phyloP scores from a whole-genome alignment of 2,113 vertebrate species.

The Chrysemys picta region DNA sequence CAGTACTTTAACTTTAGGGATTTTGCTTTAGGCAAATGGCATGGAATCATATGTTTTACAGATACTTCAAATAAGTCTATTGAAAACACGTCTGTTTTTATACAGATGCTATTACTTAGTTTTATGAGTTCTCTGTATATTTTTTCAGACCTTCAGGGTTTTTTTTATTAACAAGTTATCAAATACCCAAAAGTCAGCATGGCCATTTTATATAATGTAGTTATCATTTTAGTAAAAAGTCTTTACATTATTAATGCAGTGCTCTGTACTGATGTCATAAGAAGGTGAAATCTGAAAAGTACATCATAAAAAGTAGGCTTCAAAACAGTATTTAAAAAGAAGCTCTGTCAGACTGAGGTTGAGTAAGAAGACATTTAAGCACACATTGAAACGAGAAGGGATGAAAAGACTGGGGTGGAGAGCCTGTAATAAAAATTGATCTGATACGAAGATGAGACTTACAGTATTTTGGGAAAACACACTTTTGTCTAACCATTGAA shows the following conservation, averaged over 20 bases:
- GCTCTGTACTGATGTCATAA: not conserved
- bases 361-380: not conserved
- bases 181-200: not conserved
- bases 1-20: not conserved
- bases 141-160: not conserved
- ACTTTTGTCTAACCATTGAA: not conserved
- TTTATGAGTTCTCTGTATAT: not conserved
- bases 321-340: not conserved
- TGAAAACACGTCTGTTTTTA: not conserved
- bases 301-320: not conserved
- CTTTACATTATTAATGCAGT: not conserved
- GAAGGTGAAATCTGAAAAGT: not conserved
- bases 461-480: not conserved
- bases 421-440: not conserved
- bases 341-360: not conserved
- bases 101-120: not conserved
- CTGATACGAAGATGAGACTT: not conserved
- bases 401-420: not conserved
- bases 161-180: not conserved
- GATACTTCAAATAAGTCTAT: not conserved
- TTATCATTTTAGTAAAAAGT: not conserved
- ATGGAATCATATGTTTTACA: rapidly evolving
- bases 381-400: not conserved
- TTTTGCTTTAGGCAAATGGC: not conserved
- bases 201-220: not conserved